A percentile compares a stretch with the other conserved stretches of the same genome.
Conservation (phyloP, 2,113 vertebrate genomes). For the Suricata suricatta region DNA sequence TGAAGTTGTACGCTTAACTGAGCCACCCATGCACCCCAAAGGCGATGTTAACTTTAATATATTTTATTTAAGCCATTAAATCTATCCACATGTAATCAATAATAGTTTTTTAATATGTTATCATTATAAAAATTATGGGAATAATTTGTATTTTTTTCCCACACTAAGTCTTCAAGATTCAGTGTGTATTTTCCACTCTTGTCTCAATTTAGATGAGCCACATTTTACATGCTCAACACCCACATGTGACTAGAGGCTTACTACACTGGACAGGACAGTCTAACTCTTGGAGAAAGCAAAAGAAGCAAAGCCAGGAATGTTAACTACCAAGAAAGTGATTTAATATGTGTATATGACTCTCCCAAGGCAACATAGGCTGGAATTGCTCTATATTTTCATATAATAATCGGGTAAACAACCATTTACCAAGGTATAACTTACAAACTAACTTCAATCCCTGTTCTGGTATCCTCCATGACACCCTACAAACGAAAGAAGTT, state of each 20-base stretch:
- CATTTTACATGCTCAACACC: not conserved
- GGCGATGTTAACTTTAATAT: not conserved
- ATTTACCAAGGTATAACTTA: not conserved
- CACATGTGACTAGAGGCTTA: not conserved
- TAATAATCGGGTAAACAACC: not conserved
- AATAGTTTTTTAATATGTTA: not conserved
- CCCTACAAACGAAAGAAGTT: not conserved
- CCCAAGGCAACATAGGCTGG: not conserved
- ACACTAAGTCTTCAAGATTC: not conserved
- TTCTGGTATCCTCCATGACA: not conserved
- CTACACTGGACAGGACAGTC: not conserved
- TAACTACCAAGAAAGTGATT: not conserved
- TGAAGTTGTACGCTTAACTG: no score
- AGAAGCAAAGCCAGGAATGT: constrained; percentile 19
- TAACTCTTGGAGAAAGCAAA: not conserved
- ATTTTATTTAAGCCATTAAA: not conserved
- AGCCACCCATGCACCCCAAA: no score
- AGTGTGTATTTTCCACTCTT: not conserved
- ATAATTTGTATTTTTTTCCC: not conserved
- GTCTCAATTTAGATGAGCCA: not conserved
- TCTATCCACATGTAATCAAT: not conserved
- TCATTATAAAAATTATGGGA: not conserved
- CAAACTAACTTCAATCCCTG: not conserved
- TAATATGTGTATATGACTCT: not conserved
- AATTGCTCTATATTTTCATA: not conserved